These are phyloP conservation scores for Dallia pectoralis DNA, from an alignment of 2,797 vertebrate species.

Conservation along the genomic window DNA sequence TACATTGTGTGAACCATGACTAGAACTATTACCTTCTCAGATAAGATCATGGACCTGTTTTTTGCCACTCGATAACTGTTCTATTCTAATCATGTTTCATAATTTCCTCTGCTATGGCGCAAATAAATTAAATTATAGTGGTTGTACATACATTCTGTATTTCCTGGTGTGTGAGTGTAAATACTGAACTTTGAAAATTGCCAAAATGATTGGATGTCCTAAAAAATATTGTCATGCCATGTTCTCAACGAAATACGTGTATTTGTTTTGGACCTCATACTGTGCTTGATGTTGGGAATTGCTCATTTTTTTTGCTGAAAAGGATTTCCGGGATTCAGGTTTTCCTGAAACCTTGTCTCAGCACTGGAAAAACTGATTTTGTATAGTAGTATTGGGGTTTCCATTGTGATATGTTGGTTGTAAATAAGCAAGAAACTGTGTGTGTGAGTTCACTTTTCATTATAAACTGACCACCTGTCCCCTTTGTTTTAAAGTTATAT, in stretches of 20 bases:
- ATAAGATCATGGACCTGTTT: constrained; percentile 53
- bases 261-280: constrained; percentile 64
- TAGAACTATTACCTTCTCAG: constrained; percentile 52
- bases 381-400: constrained; percentile 75
- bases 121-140: constrained; percentile 53
- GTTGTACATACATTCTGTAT: constrained; percentile 27
- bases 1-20: constrained; percentile 58
- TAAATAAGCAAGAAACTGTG: constrained; percentile 68
- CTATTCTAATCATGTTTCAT: constrained; percentile 48
- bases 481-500: constrained; percentile 71
- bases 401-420: constrained; percentile 76
- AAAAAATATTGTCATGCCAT: constrained; percentile 53
- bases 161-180: constrained; percentile 52
- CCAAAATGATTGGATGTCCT: constrained; percentile 44
- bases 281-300: constrained; percentile 63
- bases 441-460: constrained; percentile 76
- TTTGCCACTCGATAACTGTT: constrained; percentile 37
- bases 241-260: constrained; percentile 49
- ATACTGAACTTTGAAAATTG: constrained; percentile 44
- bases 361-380: constrained; percentile 84
- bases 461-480: constrained; percentile 72
- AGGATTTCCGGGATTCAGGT: constrained; percentile 50
- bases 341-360: constrained; percentile 66
- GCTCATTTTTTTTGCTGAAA: constrained; percentile 52
- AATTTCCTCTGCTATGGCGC: constrained; percentile 56